These are phyloP conservation scores for Drosophila neocordata DNA, from an alignment of 1,140 invertebrate species.

Conservation along the genomic window DNA sequence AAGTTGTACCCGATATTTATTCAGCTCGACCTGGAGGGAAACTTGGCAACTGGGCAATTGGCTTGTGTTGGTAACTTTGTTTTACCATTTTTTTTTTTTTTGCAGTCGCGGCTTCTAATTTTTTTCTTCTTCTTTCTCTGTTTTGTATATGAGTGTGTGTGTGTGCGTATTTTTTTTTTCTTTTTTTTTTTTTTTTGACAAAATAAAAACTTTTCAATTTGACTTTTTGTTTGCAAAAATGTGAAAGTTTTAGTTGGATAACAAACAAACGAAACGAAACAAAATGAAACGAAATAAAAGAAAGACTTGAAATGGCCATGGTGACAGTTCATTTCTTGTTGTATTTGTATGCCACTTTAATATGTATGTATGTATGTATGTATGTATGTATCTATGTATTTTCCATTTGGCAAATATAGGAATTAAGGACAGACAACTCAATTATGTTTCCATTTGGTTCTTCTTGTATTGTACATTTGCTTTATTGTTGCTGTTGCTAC, in stretches of 20 bases:
- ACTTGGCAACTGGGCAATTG: constrained; percentile 31
- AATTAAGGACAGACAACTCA: constrained; percentile 46
- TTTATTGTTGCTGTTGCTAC: constrained; percentile 23
- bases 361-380: no score
- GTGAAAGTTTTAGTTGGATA: constrained; percentile 53
- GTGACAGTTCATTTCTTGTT: constrained; percentile 41
- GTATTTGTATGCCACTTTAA: not conserved
- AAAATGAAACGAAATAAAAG: constrained; percentile 17
- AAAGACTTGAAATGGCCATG: constrained; percentile 42
- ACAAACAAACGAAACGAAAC: constrained; percentile 10
- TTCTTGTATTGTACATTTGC: constrained; percentile 17
- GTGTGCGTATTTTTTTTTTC: constrained; percentile 8
- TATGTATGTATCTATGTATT: not conserved
- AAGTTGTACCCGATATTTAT: constrained; percentile 36
- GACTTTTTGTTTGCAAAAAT: constrained; percentile 52
- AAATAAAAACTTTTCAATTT: constrained; percentile 70
- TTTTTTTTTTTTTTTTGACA: constrained; percentile 32
- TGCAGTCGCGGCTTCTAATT: constrained; percentile 49
- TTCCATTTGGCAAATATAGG: constrained; percentile 7
- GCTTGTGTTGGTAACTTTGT: constrained; percentile 41
- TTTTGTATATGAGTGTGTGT: constrained; percentile 6
- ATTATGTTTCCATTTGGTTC: constrained; percentile 25
- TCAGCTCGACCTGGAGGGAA: constrained; percentile 27
- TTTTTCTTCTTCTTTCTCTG: constrained; percentile 30
- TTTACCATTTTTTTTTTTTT: constrained; percentile 34